These are phyloP conservation scores for Gymnoscopelus braueri DNA, from an alignment of 2,797 vertebrate genomes.

Conservation along the genomic window DNA sequence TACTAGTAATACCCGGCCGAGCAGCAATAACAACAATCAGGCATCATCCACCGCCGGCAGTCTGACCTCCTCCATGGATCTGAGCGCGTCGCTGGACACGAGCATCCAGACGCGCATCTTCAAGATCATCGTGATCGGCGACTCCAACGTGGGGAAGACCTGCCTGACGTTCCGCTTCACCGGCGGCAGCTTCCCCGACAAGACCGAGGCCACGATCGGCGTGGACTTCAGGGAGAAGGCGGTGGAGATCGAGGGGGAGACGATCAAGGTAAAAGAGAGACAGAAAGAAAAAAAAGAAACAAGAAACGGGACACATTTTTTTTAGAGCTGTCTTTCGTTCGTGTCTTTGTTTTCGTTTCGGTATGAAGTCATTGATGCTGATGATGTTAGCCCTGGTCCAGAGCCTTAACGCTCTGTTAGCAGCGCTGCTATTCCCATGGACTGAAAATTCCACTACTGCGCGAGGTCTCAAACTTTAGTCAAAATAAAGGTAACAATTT, in stretches of 20 bases:
- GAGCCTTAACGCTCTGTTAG: too few species aligned
- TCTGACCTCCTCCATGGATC: slow-evolving; percentile 79
- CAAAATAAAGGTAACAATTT: too few species aligned
- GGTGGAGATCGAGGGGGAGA: slow-evolving; percentile 93
- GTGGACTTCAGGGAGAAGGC: slow-evolving; percentile 96
- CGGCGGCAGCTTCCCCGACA: slow-evolving; percentile 92
- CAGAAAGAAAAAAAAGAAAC: too few species aligned
- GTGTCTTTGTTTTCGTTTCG: too few species aligned
- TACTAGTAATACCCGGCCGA: slow-evolving; percentile 36
- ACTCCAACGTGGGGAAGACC: slow-evolving; percentile 97
- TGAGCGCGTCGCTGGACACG: slow-evolving; percentile 84
- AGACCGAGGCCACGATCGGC: slow-evolving; percentile 97
- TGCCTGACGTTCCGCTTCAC: slow-evolving; percentile 98
- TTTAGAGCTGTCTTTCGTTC: too few species aligned
- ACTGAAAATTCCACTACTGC: too few species aligned
- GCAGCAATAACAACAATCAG: slow-evolving; percentile 46
- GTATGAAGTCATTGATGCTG: too few species aligned
- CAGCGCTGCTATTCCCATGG: too few species aligned
- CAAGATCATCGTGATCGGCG: slow-evolving; percentile 98
- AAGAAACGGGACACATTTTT: too few species aligned
- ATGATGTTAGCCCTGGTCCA: too few species aligned
- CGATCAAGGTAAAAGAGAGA: slow-evolving; percentile 89
- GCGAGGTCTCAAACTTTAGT: too few species aligned
- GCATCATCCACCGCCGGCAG: slow-evolving; percentile 46
- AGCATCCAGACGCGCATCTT: slow-evolving; percentile 94